Base-by-base conservation (phyloP, 2,113 vertebrate genomes). In the Dromas ardeola region DNA sequence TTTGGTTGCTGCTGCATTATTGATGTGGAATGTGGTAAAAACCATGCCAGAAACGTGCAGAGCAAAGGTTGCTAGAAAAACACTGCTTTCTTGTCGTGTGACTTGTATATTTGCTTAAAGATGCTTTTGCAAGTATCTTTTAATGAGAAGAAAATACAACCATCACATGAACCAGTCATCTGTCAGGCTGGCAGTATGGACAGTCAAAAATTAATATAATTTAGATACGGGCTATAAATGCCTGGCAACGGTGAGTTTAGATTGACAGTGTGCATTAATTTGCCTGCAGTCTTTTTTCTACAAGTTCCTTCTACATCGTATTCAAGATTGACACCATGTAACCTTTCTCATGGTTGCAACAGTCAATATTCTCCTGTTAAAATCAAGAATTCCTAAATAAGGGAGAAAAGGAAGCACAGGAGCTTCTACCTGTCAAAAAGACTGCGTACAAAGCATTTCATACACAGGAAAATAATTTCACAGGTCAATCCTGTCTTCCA, bases 191-290 rank as follows among this genome's bases (percentile, higher is more conserved):
- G 61, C 56, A 65, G 70, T 72, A 49, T 5, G 86, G 91, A 65
- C 74, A 87, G 69, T 90, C 36, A 94, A 82, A 95, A 91, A 82
- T 95, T 79, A 91, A 61, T 90, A 62, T 58, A 77, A 91, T 93
- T 93, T 85, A 80, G 58, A 80, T 81, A 89, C 0, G 5, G 84
- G 17, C 53, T 80, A 45, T 43, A 66, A 77, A 95, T 82, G 76
- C 87, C 84, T 95, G 91, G 70, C 89, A 95, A 93, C 78, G 80
- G 58, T 40, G 87, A 91, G 59, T 80, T 94, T 80, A 83, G 87
- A 95, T 69, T 89, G 87, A 91, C 93, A 97, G 62, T 0, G 0
- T 70, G 25, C 66, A 55, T 82, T 94, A 82, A 92, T 96, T 95
- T 91, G 89, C 70, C 81, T 66, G 59, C 53, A 71, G 76, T 83